Evolutionary conservation across 2,113 vertebrate species (phyloP), one percentile per base, ranked within the genome.

Genomic region (Tenebrosternarchus preto): DNA sequence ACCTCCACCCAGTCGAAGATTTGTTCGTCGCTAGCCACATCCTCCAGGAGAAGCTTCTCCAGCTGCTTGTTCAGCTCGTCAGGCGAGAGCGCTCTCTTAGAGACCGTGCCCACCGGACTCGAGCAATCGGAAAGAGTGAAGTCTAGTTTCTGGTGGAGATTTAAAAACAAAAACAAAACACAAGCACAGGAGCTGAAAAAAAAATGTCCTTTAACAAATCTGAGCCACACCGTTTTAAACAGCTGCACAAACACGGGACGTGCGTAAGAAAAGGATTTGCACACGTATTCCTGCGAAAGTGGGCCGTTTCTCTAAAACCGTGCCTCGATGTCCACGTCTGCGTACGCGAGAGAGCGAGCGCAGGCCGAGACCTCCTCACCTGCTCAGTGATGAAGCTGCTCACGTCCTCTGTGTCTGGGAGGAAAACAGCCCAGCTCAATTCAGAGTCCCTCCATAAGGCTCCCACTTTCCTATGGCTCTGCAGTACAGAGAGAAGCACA

Each of bases 1-100:
- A 99, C 98, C 95, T 99, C 98, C 77, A 98, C 96, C 98, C 98
- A 99, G 87, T 99, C 97, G 89, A 99, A 99, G 92, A 99, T 98
- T 87, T 96, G 95, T 90, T 99, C 97, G 22, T 99, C 97, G 9
- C 94, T 96, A 8, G 96, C 96, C 91, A 95, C 95, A 77, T 99
- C 97, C 89, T 98, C 96, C 73, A 95, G 92, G 77, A 99, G 95
- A 85, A 99, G 95, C 87, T 93, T 96, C 83, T 98, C 96, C 33
- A 99, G 93, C 87, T 96, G 95, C 79, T 87, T 94, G 88, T 92
- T 95, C 72, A 98, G 92, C 88, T 98, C 96, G 84, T 97, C 97
- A 0, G 94, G 93, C 84, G 94, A 95, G 83, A 96, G 90, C 66
- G 93, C 93, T 85, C 88, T 93, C 91, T 92, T 95, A 80, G 93